Evolutionary conservation across 2,888 invertebrate species (phyloP), one percentile per base, ranked within the genome.

Genomic region (Crocallis elinguaria): DNA sequence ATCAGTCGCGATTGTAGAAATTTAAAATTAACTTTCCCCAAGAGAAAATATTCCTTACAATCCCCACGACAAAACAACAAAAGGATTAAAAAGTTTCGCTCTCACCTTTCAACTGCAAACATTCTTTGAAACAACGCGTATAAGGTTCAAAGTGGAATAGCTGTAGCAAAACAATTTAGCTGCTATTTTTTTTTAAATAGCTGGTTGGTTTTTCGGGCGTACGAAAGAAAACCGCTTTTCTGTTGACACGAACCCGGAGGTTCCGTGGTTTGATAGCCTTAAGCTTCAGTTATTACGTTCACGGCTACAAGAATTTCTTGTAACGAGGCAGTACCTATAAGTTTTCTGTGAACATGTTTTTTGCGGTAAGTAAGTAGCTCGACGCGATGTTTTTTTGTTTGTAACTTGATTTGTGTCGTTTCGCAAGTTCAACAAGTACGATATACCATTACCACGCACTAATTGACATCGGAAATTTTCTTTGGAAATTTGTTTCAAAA

Each of bases 1-100:
- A 61, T 61, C 52, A 53, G 50, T 29, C 27, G 41, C 48, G 43
- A 51, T 41, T 33, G 44, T 48, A 35, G 42, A 48, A 48, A 42
- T 53, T 53, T 53, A 51, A 57, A 52, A 61, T 61, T 39, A 52
- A 52, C 57, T 55, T 51, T 41, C 14, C 25, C 46, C 29, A 16
- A 21, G 39, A 23, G 39, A 29, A 43, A 41, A 54, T 55, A 55
- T 16, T 33, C 35, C 41, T 21, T 36, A 39, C 43, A 48, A 53
- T 54, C 46, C 49, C 27, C 51, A 48, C 38, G 48, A 29, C 48
- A 27, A 38, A 52, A 44, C 50, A 44, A 49, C 48, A 49, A 48
- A 33, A 11, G 53, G 38, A 54, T 54, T 54, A 49, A 54, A 54
- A 49, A 49, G 42, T 54, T 54, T 48, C 23, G 21, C 19, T 11